Evolutionary conservation across 2,888 invertebrate species (phyloP).

Genomic region (Scaptomyza caliginosa): DNA sequence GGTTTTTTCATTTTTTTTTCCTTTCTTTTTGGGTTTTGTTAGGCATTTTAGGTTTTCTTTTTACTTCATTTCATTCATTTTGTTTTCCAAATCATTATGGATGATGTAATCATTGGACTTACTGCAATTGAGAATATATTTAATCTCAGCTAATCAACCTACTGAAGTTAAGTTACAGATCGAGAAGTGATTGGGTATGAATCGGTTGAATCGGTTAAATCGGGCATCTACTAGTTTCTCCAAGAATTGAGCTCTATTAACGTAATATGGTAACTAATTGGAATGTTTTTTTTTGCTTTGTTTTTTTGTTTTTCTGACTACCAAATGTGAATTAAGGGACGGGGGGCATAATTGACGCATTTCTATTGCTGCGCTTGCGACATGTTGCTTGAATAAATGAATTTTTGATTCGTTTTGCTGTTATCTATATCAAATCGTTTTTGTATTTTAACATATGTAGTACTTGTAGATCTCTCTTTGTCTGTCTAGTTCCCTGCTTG

Average conservation of each 20-base stretch:
- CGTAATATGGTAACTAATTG: not conserved
- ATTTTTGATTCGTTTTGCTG: slow-evolving; percentile 14
- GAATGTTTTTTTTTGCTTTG: slow-evolving; percentile 29
- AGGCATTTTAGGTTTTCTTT: not conserved
- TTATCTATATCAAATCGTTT: not conserved
- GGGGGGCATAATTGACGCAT: slow-evolving; percentile 29
- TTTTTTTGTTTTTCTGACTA: no score
- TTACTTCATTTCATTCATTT: slow-evolving; percentile 1
- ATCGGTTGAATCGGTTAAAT: not conserved
- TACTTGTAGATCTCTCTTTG: slow-evolving; percentile 54
- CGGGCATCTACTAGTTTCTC: not conserved
- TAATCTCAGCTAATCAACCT: slow-evolving; percentile 2
- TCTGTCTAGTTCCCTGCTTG: slow-evolving; percentile 38
- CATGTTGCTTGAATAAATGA: not conserved
- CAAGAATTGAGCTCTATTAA: not conserved
- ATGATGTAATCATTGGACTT: slow-evolving; percentile 24
- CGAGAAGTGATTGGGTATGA: not conserved
- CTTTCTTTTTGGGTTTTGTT: slow-evolving; percentile 8
- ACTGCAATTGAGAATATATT: slow-evolving; percentile 47
- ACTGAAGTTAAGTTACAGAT: not conserved
- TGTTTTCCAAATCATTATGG: slow-evolving; percentile 25
- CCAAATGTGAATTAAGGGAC: not conserved
- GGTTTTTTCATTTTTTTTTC: slow-evolving; percentile 26
- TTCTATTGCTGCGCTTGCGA: slow-evolving; percentile 14
- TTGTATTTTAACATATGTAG: no score